A percentile compares a stretch with the other conserved stretches of the same genome.
phyloP scores from a whole-genome alignment of 2,888 invertebrate genomes.

The Drosophila neonasuta region DNA sequence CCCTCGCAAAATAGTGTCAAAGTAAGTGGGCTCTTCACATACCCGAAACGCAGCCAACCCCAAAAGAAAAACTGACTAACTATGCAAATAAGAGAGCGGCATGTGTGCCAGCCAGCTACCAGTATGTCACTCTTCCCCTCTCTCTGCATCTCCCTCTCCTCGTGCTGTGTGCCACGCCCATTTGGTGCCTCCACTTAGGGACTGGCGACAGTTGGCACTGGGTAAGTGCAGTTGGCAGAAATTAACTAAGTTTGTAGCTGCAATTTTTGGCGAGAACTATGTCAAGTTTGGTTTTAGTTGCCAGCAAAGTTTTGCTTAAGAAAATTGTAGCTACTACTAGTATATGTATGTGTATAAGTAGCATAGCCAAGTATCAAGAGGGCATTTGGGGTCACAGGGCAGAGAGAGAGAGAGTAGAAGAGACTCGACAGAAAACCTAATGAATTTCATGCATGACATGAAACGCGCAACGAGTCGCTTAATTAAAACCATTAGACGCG shows the following conservation, averaged over 20 bases:
- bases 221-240: slow-evolving; percentile 75
- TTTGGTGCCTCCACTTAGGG: slow-evolving; percentile 3
- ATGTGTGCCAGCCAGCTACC: slow-evolving; percentile 46
- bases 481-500: slow-evolving; percentile 74
- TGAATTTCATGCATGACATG: slow-evolving; percentile 76
- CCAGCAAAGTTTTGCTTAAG: slow-evolving; percentile 74
- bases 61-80: slow-evolving; percentile 56
- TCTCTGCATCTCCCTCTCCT: not conserved
- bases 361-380: slow-evolving; percentile 3
- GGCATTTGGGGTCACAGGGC: not conserved
- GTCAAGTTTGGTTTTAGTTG: slow-evolving; percentile 78
- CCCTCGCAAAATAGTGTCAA: slow-evolving; percentile 61
- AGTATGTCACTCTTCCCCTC: not conserved
- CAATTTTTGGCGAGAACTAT: slow-evolving; percentile 76
- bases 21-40: slow-evolving; percentile 69
- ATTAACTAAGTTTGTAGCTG: slow-evolving; percentile 77
- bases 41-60: slow-evolving; percentile 9
- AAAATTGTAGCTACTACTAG: slow-evolving; percentile 50
- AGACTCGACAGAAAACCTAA: slow-evolving; percentile 54
- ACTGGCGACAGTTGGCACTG: slow-evolving; percentile 62
- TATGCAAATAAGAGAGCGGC: slow-evolving; percentile 70
- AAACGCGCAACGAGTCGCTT: slow-evolving; percentile 69
- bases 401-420: not conserved
- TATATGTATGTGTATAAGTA: slow-evolving; percentile 55
- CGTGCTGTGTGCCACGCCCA: slow-evolving; percentile 25